Evolutionary conservation across 2,113 vertebrate genomes (phyloP).

Genomic region (Varanus salvator): DNA sequence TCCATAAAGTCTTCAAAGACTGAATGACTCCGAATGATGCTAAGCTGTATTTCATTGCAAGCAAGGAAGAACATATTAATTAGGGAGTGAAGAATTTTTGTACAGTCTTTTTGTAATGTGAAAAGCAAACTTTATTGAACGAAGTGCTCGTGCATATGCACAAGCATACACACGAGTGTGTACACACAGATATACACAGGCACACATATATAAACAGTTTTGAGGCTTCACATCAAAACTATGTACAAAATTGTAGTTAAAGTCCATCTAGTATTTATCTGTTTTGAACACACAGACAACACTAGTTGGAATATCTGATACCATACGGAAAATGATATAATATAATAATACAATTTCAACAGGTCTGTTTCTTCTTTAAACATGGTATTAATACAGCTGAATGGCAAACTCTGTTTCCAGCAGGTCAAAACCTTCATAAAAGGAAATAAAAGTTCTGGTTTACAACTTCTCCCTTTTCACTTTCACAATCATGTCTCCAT

Average conservation of each 20-base stretch:
- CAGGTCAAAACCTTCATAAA: slow-evolving; percentile 49
- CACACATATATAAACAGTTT: too few relatives aligned
- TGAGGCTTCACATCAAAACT: neutral
- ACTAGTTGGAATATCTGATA: slow-evolving; percentile 26
- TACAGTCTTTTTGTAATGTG: slow-evolving; percentile 5
- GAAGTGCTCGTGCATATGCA: neutral
- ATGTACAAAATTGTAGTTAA: slow-evolving; percentile 38
- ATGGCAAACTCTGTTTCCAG: slow-evolving; percentile 36
- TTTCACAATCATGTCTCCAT: slow-evolving; percentile 53
- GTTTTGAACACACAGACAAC: neutral
- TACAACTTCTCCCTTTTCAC: slow-evolving; percentile 52
- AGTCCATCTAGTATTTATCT: slow-evolving; percentile 10
- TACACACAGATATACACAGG: too few relatives aligned
- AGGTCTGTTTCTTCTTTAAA: slow-evolving; percentile 33
- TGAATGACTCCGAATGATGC: neutral
- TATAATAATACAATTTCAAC: neutral
- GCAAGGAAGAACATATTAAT: fast-evolving
- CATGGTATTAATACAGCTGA: slow-evolving; percentile 26
- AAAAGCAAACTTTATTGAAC: slow-evolving; percentile 12
- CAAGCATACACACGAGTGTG: too few relatives aligned
- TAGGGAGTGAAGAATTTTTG: neutral
- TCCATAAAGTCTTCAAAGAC: neutral
- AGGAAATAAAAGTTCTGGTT: slow-evolving; percentile 50
- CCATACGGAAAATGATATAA: neutral
- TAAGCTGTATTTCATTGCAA: neutral